Percentiles rank a stretch among this genome's conserved stretches.
phyloP scores from a whole-genome alignment of 2,797 vertebrate genomes.

The Gallinago nigripennis region DNA sequence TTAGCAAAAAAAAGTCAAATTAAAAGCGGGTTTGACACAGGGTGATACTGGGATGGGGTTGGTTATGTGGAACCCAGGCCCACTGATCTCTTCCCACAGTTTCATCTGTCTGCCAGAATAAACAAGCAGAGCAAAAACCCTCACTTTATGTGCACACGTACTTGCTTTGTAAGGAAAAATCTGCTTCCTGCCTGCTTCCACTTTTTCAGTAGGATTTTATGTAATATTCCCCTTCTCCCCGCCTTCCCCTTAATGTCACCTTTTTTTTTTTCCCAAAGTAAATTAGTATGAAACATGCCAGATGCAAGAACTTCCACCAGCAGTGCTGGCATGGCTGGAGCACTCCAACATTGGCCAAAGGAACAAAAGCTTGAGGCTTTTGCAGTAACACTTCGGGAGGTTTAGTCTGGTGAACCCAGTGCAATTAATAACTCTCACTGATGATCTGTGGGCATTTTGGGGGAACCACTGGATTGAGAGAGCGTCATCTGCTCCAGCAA shows the following conservation, averaged over 20 bases:
- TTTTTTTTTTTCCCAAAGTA: not conserved
- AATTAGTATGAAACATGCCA: not conserved
- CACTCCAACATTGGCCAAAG: fast-evolving
- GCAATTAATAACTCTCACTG: not conserved
- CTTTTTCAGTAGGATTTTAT: not conserved
- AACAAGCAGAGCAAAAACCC: not conserved
- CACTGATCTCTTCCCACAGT: not conserved
- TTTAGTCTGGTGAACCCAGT: not conserved
- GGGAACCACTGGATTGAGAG: not conserved
- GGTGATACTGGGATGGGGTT: not conserved
- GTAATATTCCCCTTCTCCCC: not conserved
- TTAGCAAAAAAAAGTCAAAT: not conserved
- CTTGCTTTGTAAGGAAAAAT: constrained; percentile 27
- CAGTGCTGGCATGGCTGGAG: not conserved
- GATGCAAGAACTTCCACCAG: not conserved
- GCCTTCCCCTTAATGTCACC: not conserved
- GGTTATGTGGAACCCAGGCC: not conserved
- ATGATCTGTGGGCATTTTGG: not conserved
- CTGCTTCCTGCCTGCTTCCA: constrained; percentile 3
- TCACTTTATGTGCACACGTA: not conserved
- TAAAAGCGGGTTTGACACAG: not conserved
- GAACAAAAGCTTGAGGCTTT: not conserved
- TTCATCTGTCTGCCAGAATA: constrained; percentile 18
- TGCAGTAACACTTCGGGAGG: not conserved
- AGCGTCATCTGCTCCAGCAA: not conserved